Evolutionary conservation across 2,888 invertebrate species (phyloP), one percentile per base, ranked within the genome.

Genomic region (Myopa tessellatipennis): DNA sequence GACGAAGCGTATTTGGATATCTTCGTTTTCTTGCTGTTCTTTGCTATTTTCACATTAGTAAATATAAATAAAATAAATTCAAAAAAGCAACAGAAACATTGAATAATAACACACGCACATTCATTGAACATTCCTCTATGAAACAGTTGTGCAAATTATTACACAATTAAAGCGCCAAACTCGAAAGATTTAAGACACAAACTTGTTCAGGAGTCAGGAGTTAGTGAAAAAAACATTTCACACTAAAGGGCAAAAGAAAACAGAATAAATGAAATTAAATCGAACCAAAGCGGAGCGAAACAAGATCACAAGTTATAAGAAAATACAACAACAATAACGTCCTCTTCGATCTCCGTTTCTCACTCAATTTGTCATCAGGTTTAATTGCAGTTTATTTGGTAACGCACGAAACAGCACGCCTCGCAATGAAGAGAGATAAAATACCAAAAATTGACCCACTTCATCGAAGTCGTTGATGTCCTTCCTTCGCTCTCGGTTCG

Each of bases 341-440:
- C 14, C 14, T 50, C 50, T 50, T 50, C 14, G 10, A 8, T 50
- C n/a, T 16, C 55, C 10, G n/a, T 4, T 55, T 55, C n/a, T 55
- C n/a, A 5, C 55, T 16, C 52, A 84, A 84, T 83, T 86, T 87
- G 87, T 87, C 87, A 86, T 86, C 86, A 86, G 86, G 85, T 83
- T 86, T 86, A 86, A 86, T 87, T 87, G 86, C 85, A 85, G 85
- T 87, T 87, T 87, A 86, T 86, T 86, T 45, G 45, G 85, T 84
- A 82, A 81, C 79, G 79, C 82, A 78, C 65, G 69, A 76, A 78
- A 78, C 36, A 58, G 80, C 80, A 80, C 75, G 68, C 14, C 65
- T 4, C n/a, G 5, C 4, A 55, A 55, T 6, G 55, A n/a, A 55
- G 8, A 55, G 50, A 50, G 3, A 26, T 63, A 65, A 76, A 71